Conservation (phyloP, 2,113 vertebrate species). For the Sciurus niger region DNA sequence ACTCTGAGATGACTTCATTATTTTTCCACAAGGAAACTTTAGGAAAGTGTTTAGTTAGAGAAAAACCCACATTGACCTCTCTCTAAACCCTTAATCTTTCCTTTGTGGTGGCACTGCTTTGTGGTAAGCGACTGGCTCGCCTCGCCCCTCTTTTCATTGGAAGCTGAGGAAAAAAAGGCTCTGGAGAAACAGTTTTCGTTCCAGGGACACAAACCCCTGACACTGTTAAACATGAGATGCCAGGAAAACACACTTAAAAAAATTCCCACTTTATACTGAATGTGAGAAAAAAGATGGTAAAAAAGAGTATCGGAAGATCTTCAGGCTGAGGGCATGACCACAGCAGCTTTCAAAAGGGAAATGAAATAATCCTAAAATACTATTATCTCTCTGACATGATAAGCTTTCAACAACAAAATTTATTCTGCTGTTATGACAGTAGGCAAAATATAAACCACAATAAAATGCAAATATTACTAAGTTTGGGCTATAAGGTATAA, state of each 20-base stretch:
- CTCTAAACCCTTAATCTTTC: conserved; percentile 94
- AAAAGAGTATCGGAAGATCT: conserved; percentile 65
- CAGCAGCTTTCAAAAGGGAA: conserved; percentile 42
- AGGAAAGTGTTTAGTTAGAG: conserved; percentile 95
- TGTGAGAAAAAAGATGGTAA: conserved; percentile 77
- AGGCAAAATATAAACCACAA: conserved; percentile 55
- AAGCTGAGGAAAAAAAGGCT: conserved; percentile 89
- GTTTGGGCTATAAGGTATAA: conserved; percentile 37
- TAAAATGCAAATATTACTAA: conserved; percentile 52
- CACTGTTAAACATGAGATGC: conserved; percentile 92
- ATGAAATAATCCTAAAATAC: conserved; percentile 29
- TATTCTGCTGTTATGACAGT: conserved; percentile 4
- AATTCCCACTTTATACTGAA: conserved; percentile 78
- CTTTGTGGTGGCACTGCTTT: conserved; percentile 93
- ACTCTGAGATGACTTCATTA: conserved; percentile 94
- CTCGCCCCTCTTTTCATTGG: conserved; percentile 90
- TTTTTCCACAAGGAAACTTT: conserved; percentile 95
- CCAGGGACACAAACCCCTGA: conserved; percentile 92
- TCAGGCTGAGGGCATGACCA: not conserved
- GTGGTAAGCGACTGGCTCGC: conserved; percentile 92
- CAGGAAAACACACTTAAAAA: conserved; percentile 85
- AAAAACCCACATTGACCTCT: conserved; percentile 94
- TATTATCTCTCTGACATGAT: conserved; percentile 41
- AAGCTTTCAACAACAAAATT: conserved; percentile 26
- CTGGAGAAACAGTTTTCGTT: conserved; percentile 93